Evolutionary conservation across 2,797 vertebrate species (phyloP).

Genomic region (Poecilia picta): DNA sequence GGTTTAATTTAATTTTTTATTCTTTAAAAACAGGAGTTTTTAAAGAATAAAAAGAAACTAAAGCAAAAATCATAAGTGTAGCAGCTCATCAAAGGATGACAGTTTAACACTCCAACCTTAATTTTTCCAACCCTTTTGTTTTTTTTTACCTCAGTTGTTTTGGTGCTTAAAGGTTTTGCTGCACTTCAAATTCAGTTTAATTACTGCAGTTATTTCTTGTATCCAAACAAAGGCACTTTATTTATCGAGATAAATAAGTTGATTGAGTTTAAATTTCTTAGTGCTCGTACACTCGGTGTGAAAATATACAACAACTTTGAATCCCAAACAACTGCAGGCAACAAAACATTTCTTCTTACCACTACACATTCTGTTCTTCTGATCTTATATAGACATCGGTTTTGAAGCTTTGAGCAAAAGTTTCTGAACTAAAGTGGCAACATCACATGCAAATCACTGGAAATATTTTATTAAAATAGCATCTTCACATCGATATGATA

Average conservation of each 20-base stretch:
- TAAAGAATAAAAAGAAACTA: neutral
- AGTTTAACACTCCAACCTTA: neutral
- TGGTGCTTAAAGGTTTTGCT: neutral
- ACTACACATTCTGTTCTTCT: neutral
- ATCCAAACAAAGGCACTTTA: neutral
- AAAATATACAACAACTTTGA: neutral
- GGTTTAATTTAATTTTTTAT: neutral
- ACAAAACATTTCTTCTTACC: neutral
- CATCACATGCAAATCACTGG: slow-evolving; percentile 66
- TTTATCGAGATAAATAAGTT: neutral
- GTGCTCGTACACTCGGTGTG: neutral
- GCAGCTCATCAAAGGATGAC: neutral
- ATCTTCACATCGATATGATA: slow-evolving; percentile 82
- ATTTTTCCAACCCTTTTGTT: neutral
- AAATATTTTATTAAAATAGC: slow-evolving; percentile 98
- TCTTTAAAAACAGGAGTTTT: neutral
- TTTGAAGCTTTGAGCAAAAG: neutral
- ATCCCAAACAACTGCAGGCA: neutral
- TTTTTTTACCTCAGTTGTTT: neutral
- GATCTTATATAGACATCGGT: neutral
- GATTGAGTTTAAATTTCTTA: neutral
- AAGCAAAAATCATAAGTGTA: neutral
- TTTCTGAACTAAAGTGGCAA: neutral
- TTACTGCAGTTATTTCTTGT: neutral
- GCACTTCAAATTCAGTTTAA: neutral